Conservation (phyloP, 2,888 invertebrate genomes). For the Nephrotoma appendiculata region DNA sequence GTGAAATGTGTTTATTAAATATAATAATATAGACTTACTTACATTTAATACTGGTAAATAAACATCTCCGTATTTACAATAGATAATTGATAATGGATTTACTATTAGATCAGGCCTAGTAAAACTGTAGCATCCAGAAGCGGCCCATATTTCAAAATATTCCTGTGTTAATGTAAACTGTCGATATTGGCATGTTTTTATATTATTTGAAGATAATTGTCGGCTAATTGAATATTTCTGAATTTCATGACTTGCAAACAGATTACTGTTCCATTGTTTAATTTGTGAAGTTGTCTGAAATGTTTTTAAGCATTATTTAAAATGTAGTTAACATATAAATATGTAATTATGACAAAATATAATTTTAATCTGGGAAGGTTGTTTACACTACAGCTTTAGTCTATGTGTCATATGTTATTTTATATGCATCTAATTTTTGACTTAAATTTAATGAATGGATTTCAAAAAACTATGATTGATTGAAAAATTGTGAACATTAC, state of each 20-base stretch:
- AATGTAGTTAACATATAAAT: no score
- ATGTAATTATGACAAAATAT: no score
- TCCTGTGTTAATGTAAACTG: slow-evolving; percentile 10
- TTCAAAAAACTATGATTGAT: no score
- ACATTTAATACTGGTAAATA: not conserved
- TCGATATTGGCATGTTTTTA: not conserved
- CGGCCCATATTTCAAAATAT: slow-evolving; percentile 13
- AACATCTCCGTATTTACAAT: no score
- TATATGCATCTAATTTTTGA: no score
- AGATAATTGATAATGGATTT: not conserved
- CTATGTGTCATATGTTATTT: no score
- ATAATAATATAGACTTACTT: not conserved
- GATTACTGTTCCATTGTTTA: not conserved
- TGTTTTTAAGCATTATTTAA: no score
- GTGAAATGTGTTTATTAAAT: no score
- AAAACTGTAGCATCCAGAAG: slow-evolving; percentile 17
- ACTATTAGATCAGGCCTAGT: slow-evolving; percentile 15
- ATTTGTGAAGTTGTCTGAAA: not conserved
- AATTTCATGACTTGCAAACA: not conserved
- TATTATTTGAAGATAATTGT: not conserved
- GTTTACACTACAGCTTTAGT: no score
- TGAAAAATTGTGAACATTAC: no score
- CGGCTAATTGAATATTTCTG: not conserved
- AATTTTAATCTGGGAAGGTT: no score
- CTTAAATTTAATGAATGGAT: no score